Conservation (phyloP, 2,113 vertebrate genomes). For the Pteruthius melanotis region DNA sequence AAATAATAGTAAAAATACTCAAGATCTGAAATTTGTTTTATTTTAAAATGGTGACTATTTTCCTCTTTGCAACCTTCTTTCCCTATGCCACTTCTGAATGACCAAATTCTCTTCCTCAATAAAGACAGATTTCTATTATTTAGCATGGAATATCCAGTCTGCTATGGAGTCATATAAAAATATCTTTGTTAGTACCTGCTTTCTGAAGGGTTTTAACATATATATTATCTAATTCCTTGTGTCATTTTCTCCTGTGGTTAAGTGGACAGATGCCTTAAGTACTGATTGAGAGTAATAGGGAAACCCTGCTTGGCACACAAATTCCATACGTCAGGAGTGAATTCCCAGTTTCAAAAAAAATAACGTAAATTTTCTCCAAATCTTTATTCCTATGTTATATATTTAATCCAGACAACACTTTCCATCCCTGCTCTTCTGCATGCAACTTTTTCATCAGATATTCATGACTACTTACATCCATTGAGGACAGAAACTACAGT, state of each 20-base stretch:
- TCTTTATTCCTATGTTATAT: neutral
- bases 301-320: neutral
- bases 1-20: neutral
- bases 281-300: neutral
- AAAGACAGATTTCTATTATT: neutral
- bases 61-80: neutral
- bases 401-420: neutral
- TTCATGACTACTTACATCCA: neutral
- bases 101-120: neutral
- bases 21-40: neutral
- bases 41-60: neutral
- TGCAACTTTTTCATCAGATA: neutral
- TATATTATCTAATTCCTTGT: neutral
- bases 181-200: neutral
- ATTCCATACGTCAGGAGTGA: neutral
- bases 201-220: neutral
- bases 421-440: neutral
- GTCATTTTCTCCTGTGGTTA: neutral
- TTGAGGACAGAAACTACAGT: neutral
- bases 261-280: neutral
- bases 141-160: neutral
- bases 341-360: neutral
- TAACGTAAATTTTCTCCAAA: neutral
- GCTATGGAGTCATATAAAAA: neutral
- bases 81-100: neutral